A percentile compares a stretch with the other conserved stretches of the same genome.
Conservation (phyloP, 1,140 invertebrate species). For the Drosophila bocki region DNA sequence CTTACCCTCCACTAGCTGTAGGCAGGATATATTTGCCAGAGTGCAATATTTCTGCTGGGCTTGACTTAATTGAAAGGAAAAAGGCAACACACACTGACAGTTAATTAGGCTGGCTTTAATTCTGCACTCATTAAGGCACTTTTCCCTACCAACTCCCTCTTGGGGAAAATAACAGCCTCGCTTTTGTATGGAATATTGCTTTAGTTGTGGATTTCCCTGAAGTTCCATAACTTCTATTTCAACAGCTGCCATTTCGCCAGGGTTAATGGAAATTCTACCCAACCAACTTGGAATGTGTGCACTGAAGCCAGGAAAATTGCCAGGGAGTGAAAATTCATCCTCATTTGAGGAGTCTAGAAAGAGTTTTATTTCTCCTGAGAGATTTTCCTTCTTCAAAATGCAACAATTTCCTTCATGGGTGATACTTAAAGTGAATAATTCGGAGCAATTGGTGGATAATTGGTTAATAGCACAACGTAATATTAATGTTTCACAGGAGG, state of each 20-base stretch:
- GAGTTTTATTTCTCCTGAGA: conserved; percentile 33
- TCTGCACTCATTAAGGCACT: conserved; percentile 34
- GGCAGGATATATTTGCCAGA: conserved; percentile 24
- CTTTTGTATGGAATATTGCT: conserved; percentile 8
- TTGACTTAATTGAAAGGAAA: conserved; percentile 26
- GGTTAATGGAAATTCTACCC: conserved; percentile 33
- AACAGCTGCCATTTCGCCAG: conserved; percentile 35
- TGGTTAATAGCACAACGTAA: conserved; percentile 37
- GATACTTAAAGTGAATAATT: conserved; percentile 36
- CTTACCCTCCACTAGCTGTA: conserved; percentile 45
- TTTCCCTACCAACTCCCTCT: conserved; percentile 21
- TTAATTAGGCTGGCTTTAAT: conserved; percentile 43
- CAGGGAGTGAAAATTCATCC: conserved; percentile 42
- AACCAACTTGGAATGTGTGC: conserved; percentile 48
- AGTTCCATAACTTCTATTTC: conserved; percentile 33
- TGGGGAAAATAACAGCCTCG: conserved; percentile 38
- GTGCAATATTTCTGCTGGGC: conserved; percentile 25
- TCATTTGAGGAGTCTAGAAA: conserved; percentile 47
- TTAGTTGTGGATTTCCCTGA: conserved; percentile 25
- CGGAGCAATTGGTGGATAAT: conserved; percentile 28
- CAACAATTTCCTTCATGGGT: conserved; percentile 50
- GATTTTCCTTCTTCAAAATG: neutral
- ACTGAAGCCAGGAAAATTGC: conserved; percentile 32
- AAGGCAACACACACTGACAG: conserved; percentile 47
- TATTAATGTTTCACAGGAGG: conserved; percentile 44